Evolutionary conservation across 2,113 vertebrate genomes (phyloP).

Genomic region (Rhynchopsitta pachyrhyncha): DNA sequence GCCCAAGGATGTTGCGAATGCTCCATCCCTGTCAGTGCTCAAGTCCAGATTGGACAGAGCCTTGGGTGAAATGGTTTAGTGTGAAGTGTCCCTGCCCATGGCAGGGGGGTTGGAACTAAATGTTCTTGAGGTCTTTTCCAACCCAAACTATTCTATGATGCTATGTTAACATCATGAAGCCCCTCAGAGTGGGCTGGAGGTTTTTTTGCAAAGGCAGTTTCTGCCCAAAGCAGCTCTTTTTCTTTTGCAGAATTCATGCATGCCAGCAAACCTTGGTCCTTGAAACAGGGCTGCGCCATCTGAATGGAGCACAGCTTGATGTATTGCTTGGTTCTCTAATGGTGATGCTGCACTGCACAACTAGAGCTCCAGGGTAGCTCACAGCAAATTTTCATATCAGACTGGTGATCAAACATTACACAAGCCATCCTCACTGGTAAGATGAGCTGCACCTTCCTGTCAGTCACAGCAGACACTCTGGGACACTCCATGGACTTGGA

Average conservation of each 20-base stretch:
- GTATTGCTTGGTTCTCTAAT: rapidly evolving
- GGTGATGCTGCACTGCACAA: background rate
- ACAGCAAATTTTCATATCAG: background rate
- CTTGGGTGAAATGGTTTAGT: background rate
- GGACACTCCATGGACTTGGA: background rate
- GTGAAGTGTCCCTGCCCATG: background rate
- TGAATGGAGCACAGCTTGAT: background rate
- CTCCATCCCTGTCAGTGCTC: background rate
- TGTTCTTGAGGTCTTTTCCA: background rate
- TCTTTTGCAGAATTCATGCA: background rate
- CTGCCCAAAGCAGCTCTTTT: background rate
- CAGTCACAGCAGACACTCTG: background rate
- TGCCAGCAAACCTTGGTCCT: background rate
- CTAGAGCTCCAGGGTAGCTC: background rate
- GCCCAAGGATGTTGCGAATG: background rate
- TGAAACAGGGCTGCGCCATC: background rate
- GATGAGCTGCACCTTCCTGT: background rate
- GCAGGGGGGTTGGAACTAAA: background rate
- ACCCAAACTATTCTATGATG: background rate
- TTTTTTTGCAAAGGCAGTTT: background rate
- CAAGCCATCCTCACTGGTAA: background rate
- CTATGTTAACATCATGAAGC: background rate
- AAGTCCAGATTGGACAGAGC: background rate
- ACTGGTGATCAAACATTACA: background rate
- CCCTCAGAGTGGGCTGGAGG: background rate